Conservation (phyloP, 2,888 invertebrate species). For the Tetragonula carbonaria region DNA sequence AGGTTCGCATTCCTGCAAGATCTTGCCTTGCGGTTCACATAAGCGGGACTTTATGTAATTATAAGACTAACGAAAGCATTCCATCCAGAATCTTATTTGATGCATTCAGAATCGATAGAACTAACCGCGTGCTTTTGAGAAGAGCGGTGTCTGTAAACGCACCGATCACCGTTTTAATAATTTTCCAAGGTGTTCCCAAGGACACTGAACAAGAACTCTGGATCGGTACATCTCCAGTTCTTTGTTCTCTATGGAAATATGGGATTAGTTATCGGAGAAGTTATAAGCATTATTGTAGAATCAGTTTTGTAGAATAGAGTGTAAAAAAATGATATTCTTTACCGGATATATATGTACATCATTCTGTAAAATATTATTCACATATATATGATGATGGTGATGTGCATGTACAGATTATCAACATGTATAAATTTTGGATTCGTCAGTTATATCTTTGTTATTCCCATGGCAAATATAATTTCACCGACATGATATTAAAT, state of each 20-base stretch:
- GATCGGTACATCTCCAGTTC: slow-evolving; percentile 48
- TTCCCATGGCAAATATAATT: slow-evolving; percentile 13
- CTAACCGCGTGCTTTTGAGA: slow-evolving; percentile 44
- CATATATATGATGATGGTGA: slow-evolving; percentile 53
- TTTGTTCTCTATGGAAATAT: slow-evolving; percentile 17
- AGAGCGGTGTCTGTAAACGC: slow-evolving; percentile 16
- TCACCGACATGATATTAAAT: slow-evolving; percentile 35
- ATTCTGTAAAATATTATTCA: slow-evolving; percentile 69
- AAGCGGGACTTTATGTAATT: slow-evolving; percentile 38
- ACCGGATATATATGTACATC: slow-evolving; percentile 65
- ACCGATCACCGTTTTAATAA: not conserved
- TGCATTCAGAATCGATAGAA: slow-evolving; percentile 36
- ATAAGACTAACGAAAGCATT: slow-evolving; percentile 74
- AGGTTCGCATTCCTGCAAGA: slow-evolving; percentile 60
- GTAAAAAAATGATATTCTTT: slow-evolving; percentile 63
- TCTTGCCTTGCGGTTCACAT: slow-evolving; percentile 62
- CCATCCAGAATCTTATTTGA: slow-evolving; percentile 74
- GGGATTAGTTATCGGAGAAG: slow-evolving; percentile 39
- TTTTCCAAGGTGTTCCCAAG: slow-evolving; percentile 11
- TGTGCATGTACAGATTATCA: slow-evolving; percentile 64
- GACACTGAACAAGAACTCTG: not conserved
- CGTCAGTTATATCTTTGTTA: slow-evolving; percentile 63
- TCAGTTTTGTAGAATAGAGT: slow-evolving; percentile 67
- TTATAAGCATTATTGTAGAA: slow-evolving; percentile 61
- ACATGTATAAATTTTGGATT: slow-evolving; percentile 53